phyloP scores from a whole-genome alignment of 2,888 invertebrate genomes.

The Pseudoips prasinana region DNA sequence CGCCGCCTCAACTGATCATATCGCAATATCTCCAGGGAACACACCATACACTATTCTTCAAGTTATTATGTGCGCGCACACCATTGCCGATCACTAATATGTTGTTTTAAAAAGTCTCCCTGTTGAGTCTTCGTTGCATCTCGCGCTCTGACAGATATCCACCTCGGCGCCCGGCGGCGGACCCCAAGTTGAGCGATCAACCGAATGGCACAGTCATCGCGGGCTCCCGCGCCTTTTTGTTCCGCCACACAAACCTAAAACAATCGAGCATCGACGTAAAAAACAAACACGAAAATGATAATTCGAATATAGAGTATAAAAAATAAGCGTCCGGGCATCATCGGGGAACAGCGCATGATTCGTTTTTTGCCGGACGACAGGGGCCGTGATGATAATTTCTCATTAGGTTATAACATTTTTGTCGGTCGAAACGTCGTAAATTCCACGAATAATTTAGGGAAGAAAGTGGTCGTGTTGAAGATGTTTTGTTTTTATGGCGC shows the following conservation, averaged over 20 bases:
- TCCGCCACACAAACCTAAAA: conserved; percentile 61
- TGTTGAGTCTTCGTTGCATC: conserved; percentile 46
- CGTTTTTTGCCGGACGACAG: conserved; percentile 65
- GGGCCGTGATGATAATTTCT: conserved; percentile 77
- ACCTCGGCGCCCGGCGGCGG: conserved; percentile 27
- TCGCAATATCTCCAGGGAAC: conserved; percentile 71
- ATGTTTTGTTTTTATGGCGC: conserved; percentile 82
- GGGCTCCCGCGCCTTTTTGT: conserved; percentile 64
- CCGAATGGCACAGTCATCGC: conserved; percentile 66
- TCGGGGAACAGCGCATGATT: conserved; percentile 53
- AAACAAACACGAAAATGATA: conserved; percentile 61
- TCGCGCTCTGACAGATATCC: conserved; percentile 36
- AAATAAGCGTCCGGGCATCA: conserved; percentile 61
- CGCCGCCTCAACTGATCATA: conserved; percentile 64
- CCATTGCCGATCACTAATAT: conserved; percentile 48
- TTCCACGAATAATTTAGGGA: conserved; percentile 80
- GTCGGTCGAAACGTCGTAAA: conserved; percentile 77
- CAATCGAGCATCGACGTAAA: conserved; percentile 63
- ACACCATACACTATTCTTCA: conserved; percentile 43
- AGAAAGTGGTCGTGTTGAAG: conserved; percentile 76
- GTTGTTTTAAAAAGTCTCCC: conserved; percentile 33
- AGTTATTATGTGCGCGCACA: conserved; percentile 32
- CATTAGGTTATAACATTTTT: conserved; percentile 80
- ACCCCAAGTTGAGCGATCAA: conserved; percentile 39
- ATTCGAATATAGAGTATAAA: conserved; percentile 67